Conservation (phyloP, 2,113 vertebrate species). For the Hemibagrus wyckioides region DNA sequence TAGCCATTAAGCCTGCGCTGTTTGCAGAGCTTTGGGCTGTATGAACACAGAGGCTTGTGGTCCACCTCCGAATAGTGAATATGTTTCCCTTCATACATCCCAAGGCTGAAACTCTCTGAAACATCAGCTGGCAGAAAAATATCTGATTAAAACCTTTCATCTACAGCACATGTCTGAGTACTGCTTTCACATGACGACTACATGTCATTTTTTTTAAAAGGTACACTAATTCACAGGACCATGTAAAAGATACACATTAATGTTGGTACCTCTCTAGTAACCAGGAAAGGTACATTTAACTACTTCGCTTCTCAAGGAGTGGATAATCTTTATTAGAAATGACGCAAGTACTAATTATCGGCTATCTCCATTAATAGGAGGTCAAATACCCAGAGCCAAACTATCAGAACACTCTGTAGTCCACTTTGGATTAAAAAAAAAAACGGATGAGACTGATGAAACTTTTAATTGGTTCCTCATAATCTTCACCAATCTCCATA, state of each 20-base stretch:
- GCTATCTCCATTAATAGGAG: not conserved
- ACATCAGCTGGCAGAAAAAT: slow-evolving; percentile 81
- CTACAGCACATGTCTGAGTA: not conserved
- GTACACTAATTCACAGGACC: not conserved
- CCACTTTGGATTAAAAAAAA: not conserved
- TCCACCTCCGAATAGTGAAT: slow-evolving; percentile 94
- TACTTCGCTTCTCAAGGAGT: not conserved
- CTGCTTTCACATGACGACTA: not conserved
- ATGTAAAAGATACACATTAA: not conserved
- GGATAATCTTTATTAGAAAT: not conserved
- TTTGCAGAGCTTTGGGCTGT: slow-evolving; percentile 91
- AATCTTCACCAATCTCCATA: not conserved
- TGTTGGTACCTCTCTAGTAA: not conserved
- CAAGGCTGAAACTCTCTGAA: slow-evolving; percentile 87
- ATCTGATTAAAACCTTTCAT: not conserved
- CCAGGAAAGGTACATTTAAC: not conserved
- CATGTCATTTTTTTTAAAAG: not conserved
- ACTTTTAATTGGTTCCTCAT: not conserved
- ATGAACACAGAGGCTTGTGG: slow-evolving; percentile 91
- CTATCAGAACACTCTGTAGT: not conserved
- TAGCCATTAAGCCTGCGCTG: slow-evolving; percentile 90
- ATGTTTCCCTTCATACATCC: slow-evolving; percentile 96
- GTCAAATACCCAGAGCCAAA: not conserved
- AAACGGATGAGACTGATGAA: not conserved
- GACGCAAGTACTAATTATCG: not conserved